Base-by-base conservation (phyloP, 2,113 vertebrate genomes). In the Seriola rivoliana region DNA sequence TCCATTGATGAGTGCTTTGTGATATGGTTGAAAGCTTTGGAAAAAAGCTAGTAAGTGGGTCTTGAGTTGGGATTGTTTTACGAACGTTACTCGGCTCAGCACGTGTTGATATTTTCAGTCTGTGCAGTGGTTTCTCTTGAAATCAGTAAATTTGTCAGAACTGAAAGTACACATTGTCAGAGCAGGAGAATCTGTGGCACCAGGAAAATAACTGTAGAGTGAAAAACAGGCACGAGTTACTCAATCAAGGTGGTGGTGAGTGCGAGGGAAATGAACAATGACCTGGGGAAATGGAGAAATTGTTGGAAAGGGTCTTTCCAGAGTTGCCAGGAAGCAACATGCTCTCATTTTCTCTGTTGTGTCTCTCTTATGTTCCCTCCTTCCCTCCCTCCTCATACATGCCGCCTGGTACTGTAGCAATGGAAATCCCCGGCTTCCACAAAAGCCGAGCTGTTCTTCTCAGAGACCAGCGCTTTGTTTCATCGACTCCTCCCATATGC, bases 391-490 rank as follows among this genome's bases (percentile, higher is more conserved):
- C 71, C 42, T 72, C 32, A 1, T 25, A 19, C 66, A 75, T 66
- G 58, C 58, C 5, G 7, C 34, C 68, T 78, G 23, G 17, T 48
- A 40, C 36, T 75, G 52, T 65, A 55, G 73, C 52, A 12, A 59
- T 88, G 91, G 92, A 94, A 94, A 90, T 88, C 91, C 93, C 92
- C 91, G 0, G 58, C 80, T 85, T 87, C 87, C 86, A 86, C 77
- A 82, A 82, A 87, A 91, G 85, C 81, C 36, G 55, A 46, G 66
- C 71, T 81, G 71, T 80, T 85, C 73, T 73, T 88, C 66, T 78
- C 48, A 68, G 66, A 90, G 55, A 85, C 65, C 32, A 5, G 60
- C n/a, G 36, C 86, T 86, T 89, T 88, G 88, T 91, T 85, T 79
- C 50, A 8, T 62, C 64, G 8, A 21, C 89, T 77, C 79, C 83